A percentile compares a stretch with the other conserved stretches of the same genome.
Evolutionary conservation across 2,113 vertebrate genomes (phyloP).

Genomic region (Tursiops truncatus): DNA sequence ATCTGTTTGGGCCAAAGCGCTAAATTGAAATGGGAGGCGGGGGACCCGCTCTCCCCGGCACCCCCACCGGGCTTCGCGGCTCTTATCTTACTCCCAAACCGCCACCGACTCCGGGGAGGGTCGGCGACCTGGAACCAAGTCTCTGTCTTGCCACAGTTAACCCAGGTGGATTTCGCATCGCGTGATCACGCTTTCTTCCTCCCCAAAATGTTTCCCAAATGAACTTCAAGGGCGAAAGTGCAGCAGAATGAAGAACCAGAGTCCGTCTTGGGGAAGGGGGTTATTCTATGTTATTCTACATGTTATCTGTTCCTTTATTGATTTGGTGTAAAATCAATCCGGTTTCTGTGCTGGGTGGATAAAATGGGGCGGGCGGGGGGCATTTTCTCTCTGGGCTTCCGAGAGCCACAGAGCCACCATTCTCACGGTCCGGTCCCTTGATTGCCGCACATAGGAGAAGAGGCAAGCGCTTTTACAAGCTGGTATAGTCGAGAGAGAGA

Average conservation of each 20-base stretch:
- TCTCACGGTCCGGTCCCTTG: background rate
- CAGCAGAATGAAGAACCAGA: background rate
- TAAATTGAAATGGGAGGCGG: background rate
- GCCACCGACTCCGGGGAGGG: background rate
- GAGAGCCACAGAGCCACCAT: background rate
- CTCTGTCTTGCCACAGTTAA: background rate
- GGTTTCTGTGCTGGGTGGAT: background rate
- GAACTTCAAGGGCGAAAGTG: constrained; percentile 23
- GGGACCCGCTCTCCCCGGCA: too few species aligned
- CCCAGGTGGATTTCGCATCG: background rate
- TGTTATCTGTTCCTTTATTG: background rate
- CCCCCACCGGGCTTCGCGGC: too few species aligned
- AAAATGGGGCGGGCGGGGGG: background rate
- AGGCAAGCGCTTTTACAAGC: background rate
- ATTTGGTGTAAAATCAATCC: constrained; percentile 10
- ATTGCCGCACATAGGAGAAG: background rate
- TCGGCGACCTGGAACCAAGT: background rate
- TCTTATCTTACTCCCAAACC: background rate
- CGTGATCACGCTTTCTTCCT: background rate
- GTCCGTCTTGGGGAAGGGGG: background rate
- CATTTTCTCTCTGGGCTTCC: background rate
- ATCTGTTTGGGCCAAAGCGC: background rate
- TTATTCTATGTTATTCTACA: background rate
- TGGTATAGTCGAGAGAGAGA: background rate
- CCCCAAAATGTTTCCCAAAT: background rate